Evolutionary conservation across 2,797 vertebrate species (phyloP).

Genomic region (Tragopan temminckii): DNA sequence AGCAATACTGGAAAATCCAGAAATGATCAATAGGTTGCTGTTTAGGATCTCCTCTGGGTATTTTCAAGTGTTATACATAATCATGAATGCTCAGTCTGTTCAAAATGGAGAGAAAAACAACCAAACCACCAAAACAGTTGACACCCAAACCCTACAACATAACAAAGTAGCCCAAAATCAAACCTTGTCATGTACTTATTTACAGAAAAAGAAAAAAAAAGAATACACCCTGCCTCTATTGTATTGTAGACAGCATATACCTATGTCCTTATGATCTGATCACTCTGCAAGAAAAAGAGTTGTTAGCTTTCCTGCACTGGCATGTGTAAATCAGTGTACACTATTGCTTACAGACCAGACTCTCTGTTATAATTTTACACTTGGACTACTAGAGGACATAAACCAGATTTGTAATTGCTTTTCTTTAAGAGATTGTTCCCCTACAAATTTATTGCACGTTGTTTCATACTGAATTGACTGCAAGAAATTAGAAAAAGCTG

Average conservation of each 20-base stretch:
- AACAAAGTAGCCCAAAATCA: not conserved
- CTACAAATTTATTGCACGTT: not conserved
- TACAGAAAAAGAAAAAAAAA: fast-evolving
- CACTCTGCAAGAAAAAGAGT: not conserved
- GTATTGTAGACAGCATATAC: not conserved
- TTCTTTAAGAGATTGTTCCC: conserved; percentile 31
- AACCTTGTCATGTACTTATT: not conserved
- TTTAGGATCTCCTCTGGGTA: not conserved
- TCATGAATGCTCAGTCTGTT: not conserved
- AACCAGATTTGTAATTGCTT: conserved; percentile 46
- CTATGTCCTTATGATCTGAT: not conserved
- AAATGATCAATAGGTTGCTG: not conserved
- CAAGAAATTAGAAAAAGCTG: conserved; percentile 22
- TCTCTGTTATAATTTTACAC: conserved; percentile 13
- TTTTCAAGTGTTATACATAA: not conserved
- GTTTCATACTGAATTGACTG: conserved; percentile 23
- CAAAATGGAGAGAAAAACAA: not conserved
- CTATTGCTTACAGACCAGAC: not conserved
- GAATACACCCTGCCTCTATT: not conserved
- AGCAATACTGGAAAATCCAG: not conserved
- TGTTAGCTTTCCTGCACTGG: not conserved
- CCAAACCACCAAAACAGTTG: not conserved
- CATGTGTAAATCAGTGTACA: not conserved
- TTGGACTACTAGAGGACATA: conserved; percentile 38
- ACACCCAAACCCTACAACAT: not conserved